A percentile compares a stretch with the other conserved stretches of the same genome.
Evolutionary conservation across 2,888 invertebrate species (phyloP).

Genomic region (Reticulitermes lucifugus): DNA sequence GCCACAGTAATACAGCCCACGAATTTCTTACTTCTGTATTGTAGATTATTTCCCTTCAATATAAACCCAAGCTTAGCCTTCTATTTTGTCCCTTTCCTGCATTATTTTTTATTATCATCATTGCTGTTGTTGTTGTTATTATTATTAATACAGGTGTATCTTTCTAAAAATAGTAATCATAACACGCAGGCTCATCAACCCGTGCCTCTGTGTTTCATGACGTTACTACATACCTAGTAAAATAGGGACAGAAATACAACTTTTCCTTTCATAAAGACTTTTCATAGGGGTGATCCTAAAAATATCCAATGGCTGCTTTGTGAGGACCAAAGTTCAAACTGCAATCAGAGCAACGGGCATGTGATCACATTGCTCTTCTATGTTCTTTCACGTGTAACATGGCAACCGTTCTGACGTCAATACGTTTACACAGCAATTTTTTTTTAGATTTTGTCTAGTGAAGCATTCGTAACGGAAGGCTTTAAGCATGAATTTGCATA

Average conservation of each 20-base stretch:
- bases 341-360: constrained; percentile 8
- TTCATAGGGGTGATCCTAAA: neutral
- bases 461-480: neutral
- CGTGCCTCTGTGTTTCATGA: neutral
- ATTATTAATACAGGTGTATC: no score
- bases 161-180: neutral
- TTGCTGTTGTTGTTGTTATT: no score
- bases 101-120: no score
- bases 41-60: no score
- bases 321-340: constrained; percentile 34
- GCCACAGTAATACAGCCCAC: no score
- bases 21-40: no score
- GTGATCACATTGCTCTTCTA: constrained; percentile 24
- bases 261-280: constrained; percentile 32
- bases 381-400: constrained; percentile 23
- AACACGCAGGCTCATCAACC: neutral
- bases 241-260: constrained; percentile 22
- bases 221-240: constrained; percentile 2
- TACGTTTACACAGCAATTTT: neutral
- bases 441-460: constrained; percentile 18
- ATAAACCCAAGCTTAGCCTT: no score
- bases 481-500: neutral
- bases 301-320: constrained; percentile 6
- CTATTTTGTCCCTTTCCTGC: no score
- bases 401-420: constrained; percentile 35